Conservation (phyloP, 1,140 invertebrate species). For the Parasteatoda tepidariorum region DNA sequence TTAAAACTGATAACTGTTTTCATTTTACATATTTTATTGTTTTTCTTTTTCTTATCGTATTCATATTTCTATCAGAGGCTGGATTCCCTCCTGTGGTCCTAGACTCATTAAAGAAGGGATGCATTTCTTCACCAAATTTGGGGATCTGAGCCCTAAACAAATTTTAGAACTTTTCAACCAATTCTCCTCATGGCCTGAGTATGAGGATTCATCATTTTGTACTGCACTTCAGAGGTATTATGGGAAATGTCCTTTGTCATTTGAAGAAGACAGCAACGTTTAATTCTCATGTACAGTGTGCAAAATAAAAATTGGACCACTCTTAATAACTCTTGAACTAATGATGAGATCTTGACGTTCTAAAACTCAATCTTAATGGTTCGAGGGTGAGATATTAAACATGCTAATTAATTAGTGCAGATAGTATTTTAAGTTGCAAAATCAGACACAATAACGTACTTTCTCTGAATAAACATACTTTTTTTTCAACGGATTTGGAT, state of each 20-base stretch:
- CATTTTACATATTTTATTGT: background rate
- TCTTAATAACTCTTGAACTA: too few species aligned
- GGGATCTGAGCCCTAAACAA: constrained; percentile 72
- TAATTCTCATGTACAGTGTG: too few species aligned
- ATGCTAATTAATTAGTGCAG: too few species aligned
- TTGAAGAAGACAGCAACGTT: constrained; percentile 10
- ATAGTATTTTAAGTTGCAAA: too few species aligned
- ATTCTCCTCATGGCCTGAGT: constrained; percentile 74
- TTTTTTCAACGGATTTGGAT: too few species aligned
- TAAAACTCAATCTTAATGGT: too few species aligned
- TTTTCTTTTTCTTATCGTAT: background rate
- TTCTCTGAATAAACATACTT: too few species aligned
- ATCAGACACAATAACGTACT: too few species aligned
- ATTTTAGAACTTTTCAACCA: constrained; percentile 72
- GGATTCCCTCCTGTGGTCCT: constrained; percentile 75
- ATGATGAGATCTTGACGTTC: too few species aligned
- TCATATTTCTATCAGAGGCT: constrained; percentile 72
- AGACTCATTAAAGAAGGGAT: constrained; percentile 74
- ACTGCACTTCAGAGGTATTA: background rate
- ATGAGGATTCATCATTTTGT: constrained; percentile 62
- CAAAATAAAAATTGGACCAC: too few species aligned
- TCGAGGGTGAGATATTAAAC: too few species aligned
- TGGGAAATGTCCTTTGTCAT: background rate
- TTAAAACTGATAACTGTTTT: background rate
- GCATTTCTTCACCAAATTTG: constrained; percentile 75